Percentiles rank a stretch among this genome's conserved stretches.
Conservation (phyloP, 2,113 vertebrate genomes). For the Entosphenus tridentatus region DNA sequence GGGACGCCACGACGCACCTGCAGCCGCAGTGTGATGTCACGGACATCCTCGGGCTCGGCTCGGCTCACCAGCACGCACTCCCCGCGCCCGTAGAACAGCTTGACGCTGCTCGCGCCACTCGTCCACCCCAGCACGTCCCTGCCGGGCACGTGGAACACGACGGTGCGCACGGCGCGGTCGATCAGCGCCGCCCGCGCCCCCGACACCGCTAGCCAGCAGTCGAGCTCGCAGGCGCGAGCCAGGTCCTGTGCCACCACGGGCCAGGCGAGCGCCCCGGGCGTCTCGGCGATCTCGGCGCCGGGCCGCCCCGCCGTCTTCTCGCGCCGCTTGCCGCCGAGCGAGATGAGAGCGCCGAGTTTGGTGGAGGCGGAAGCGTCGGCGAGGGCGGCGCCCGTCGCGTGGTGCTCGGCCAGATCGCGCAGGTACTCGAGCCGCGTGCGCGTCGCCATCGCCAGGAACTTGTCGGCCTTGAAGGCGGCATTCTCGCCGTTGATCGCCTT, state of each 20-base stretch:
- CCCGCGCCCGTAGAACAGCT: slow-evolving; percentile 60
- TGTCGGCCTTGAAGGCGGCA: slow-evolving; percentile 64
- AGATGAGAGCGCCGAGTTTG: slow-evolving; percentile 63
- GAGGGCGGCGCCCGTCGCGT: slow-evolving; percentile 42
- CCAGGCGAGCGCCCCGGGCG: slow-evolving; percentile 44
- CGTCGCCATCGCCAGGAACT: slow-evolving; percentile 80
- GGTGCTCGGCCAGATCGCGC: slow-evolving; percentile 61
- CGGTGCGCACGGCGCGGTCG: slow-evolving; percentile 46
- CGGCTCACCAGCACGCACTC: slow-evolving; percentile 49
- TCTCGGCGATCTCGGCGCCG: slow-evolving; percentile 31
- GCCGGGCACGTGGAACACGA: slow-evolving; percentile 76
- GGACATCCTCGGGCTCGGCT: slow-evolving; percentile 39
- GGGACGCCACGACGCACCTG: slow-evolving; percentile 33
- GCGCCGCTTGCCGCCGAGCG: slow-evolving; percentile 55
- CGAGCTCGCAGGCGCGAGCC: slow-evolving; percentile 24
- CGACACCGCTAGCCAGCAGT: slow-evolving; percentile 45
- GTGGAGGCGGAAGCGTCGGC: slow-evolving; percentile 49
- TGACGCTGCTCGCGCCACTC: slow-evolving; percentile 31
- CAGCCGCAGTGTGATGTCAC: slow-evolving; percentile 58
- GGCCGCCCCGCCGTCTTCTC: slow-evolving; percentile 41
- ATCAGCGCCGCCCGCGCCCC: slow-evolving; percentile 41
- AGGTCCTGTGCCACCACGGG: slow-evolving; percentile 46
- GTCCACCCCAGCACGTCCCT: slow-evolving; percentile 76
- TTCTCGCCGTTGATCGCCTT: slow-evolving; percentile 77
- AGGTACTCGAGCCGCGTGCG: slow-evolving; percentile 70